Base-by-base conservation (phyloP, 2,888 invertebrate species). In the Tridacna crocea region DNA sequence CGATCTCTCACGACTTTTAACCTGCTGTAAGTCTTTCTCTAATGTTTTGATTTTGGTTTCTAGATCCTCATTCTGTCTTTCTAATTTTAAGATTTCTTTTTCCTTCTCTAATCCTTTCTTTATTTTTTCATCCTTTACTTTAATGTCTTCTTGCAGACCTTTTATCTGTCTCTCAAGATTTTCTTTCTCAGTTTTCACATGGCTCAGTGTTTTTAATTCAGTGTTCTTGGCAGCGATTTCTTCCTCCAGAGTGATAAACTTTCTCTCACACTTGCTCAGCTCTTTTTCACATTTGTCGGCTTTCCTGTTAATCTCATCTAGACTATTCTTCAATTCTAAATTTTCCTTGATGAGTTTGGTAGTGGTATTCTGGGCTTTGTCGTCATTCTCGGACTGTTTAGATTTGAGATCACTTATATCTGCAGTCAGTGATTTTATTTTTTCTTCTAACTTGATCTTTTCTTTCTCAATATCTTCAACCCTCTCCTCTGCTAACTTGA, bases 61-160 rank as follows among this genome's bases (percentile, higher is more conserved):
- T 70, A 91, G 76, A 94, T 95, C 85, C 94, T 95, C 68, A 88
- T 95, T 95, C 19, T 94, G 94, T 51, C 94, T 92, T 58, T 93
- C 87, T 63, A 94, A 55, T 75, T 79, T 83, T 24, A 72, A 72
- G 19, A 84, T 51, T 47, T 82, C 77, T 47, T 79, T 82, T 74
- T 88, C 86, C 17, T 83, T 83, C 63, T 87, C 84, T 73, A 75
- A 78, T 66, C 68, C 80, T 77, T 79, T 87, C 75, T 75, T 79
- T 72, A 89, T 82, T 22, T 85, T 83, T 58, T 84, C 78, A 11
- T 87, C 84, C 61, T 89, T 87, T 17, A 82, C 78, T 70, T 90
- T 82, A 15, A 82, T 22, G 2, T 87, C 83, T 26, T 60, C 72
- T 60, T 87, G 87, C 55, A 89, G 75, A 48, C 73, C 66, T 68